phyloP scores from a whole-genome alignment of 2,888 invertebrate genomes.

The Junonia oenone region DNA sequence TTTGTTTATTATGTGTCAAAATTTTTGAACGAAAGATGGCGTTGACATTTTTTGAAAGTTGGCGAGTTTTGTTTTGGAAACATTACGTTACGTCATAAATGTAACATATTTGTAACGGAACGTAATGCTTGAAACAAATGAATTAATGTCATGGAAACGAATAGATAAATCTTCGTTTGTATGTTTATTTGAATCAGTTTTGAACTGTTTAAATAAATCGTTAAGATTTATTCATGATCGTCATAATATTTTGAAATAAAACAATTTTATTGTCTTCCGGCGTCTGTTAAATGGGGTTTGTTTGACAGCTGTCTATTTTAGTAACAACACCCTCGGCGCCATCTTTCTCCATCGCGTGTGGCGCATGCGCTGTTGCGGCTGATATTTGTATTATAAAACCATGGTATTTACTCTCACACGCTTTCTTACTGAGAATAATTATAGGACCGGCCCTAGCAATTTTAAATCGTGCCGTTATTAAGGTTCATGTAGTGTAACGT shows the following conservation, averaged over 20 bases:
- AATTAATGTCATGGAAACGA: too few species aligned
- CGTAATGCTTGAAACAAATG: too few species aligned
- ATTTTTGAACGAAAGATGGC: too few species aligned
- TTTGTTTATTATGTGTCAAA: too few species aligned
- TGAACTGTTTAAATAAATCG: slow-evolving; percentile 20
- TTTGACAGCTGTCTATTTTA: slow-evolving; percentile 53
- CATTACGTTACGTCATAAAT: too few species aligned
- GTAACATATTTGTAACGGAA: too few species aligned
- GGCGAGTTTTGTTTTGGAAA: too few species aligned
- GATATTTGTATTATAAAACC: slow-evolving; percentile 49
- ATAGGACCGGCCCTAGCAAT: slow-evolving; percentile 11
- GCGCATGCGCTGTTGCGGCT: slow-evolving; percentile 41
- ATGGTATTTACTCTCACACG: slow-evolving; percentile 66
- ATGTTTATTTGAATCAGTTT: neutral
- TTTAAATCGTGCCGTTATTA: slow-evolving; percentile 8
- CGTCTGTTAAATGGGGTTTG: slow-evolving; percentile 37
- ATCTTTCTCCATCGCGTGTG: slow-evolving; percentile 42
- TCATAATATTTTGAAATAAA: slow-evolving; percentile 40
- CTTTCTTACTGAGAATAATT: slow-evolving; percentile 43
- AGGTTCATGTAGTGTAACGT: slow-evolving; percentile 2
- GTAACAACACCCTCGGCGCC: slow-evolving; percentile 30
- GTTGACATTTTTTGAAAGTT: too few species aligned
- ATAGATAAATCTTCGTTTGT: neutral
- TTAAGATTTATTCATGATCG: neutral
- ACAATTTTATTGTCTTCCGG: slow-evolving; percentile 44